A percentile compares a stretch with the other conserved stretches of the same genome.
Conservation (phyloP, 2,113 vertebrate species). For the Motacilla tschutschensis region DNA sequence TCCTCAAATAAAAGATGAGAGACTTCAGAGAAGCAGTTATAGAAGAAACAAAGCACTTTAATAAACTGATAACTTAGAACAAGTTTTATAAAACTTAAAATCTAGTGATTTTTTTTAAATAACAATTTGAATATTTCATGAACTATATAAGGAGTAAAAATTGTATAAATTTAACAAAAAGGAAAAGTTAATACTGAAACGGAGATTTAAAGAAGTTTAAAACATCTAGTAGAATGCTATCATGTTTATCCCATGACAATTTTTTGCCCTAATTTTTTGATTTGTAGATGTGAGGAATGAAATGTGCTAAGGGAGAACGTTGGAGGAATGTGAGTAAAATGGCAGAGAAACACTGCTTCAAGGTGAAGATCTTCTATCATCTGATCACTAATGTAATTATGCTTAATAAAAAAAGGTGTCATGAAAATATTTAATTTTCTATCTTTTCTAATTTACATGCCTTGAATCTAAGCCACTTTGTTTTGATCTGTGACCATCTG, state of each 20-base stretch:
- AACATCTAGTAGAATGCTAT: background rate
- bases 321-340: background rate
- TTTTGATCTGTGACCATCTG: background rate
- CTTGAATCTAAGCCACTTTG: fast-evolving
- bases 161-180: background rate
- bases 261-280: background rate
- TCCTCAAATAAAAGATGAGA: background rate
- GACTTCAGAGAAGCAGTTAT: background rate
- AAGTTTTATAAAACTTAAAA: background rate
- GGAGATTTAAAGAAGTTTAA: background rate
- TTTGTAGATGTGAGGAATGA: fast-evolving
- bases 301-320: background rate
- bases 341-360: background rate
- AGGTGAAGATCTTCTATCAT: background rate
- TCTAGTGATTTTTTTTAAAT: background rate
- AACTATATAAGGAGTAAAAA: background rate
- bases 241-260: background rate
- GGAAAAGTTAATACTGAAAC: background rate
- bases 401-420: background rate
- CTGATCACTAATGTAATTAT: background rate
- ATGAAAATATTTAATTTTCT: background rate
- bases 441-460: background rate
- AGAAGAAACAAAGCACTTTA: background rate
- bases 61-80: background rate
- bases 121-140: background rate